Evolutionary conservation across 1,140 invertebrate genomes (phyloP).

Genomic region (roundworm (Caenorhabditis elegans)): WBcel235 BX284605.5:6487001-6487500

Average conservation of each 20-base stretch:
- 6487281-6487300: conserved; percentile 33
- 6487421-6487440: conserved; percentile 23
- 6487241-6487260: conserved; percentile 44
- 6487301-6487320: conserved; percentile 49
- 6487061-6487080: conserved; percentile 40
- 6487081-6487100: conserved; percentile 20
- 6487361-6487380: neutral
- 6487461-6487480: neutral
- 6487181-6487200: neutral
- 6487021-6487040: no score
- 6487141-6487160: conserved; percentile 22
- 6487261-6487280: conserved; percentile 42
- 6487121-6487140: neutral
- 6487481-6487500: neutral
- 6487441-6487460: neutral
- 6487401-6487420: conserved; percentile 28
- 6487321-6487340: conserved; percentile 52
- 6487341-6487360: conserved; percentile 35
- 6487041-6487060: neutral
- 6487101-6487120: conserved; percentile 32
- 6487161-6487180: neutral
- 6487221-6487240: conserved; percentile 32
- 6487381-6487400: neutral
- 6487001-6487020: no score
- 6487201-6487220: conserved; percentile 25